Base-by-base conservation (phyloP, 2,797 vertebrate species). In the Oreonectes daqikongensis region DNA sequence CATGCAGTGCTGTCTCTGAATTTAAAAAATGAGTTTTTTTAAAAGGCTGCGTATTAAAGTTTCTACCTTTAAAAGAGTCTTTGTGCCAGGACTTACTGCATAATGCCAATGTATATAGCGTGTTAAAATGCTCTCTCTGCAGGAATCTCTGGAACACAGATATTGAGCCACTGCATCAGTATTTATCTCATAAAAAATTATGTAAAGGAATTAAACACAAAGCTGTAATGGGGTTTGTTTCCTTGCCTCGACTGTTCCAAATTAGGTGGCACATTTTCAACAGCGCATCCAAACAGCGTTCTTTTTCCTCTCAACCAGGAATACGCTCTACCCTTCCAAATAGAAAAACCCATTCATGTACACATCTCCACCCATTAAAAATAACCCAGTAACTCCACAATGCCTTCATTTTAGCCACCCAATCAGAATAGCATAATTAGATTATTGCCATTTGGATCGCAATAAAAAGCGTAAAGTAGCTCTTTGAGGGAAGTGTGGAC, bases 341-440 rank as follows among this genome's bases (percentile, higher is more conserved):
- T 78, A 68, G 71, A 83, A 75, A 79, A 44, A 78, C 46, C 66
- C 72, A 52, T 80, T 85, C 65, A 77, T 82, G 80, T 82, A 48
- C 64, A 71, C 72, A 74, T 82, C 50, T 71, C 74, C 63, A 30
- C 38, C 50, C 72, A 83, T 79, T 80, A 74, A 73, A 80, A 78
- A 76, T 82, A 67, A 82, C 84, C 84, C 46, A 74, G 38, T 69
- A 48, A 46, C 59, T 75, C 32, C 18, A 60, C 73, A 57, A 57
- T 63, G 66, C 66, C 60, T 79, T 69, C 72, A 75, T 79, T 80
- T 63, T 72, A 52, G 28, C 20, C 46, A 24, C 22, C 74, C 69
- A 73, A 67, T 85, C 81, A 75, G 59, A 66, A 69, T 52, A 61
- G 52, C 40, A 64, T 82, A 83, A 80, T 85, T 79, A 81, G 30